Evolutionary conservation across 1,140 invertebrate species (phyloP).

Genomic region (Acyrthosiphon pisum): DNA sequence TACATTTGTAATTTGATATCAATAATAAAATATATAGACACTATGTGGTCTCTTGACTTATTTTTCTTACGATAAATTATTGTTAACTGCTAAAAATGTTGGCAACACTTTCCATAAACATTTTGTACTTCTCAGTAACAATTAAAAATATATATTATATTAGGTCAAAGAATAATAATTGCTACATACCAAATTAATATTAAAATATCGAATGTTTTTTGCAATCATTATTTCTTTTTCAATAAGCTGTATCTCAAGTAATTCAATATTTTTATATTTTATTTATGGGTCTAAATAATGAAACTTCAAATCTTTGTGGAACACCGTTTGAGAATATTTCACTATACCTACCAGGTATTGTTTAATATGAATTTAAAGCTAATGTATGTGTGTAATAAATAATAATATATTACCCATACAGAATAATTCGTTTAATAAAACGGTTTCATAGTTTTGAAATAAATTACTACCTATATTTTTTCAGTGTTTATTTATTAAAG

Average conservation of each 20-base stretch:
- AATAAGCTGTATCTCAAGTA: background rate
- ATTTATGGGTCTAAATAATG: too few relatives aligned
- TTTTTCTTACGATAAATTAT: background rate
- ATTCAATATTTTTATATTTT: background rate
- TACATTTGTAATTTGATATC: background rate
- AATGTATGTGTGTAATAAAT: too few relatives aligned
- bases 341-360: too few relatives aligned
- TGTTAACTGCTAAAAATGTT: background rate
- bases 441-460: too few relatives aligned
- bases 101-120: background rate
- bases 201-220: background rate
- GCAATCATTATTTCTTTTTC: background rate
- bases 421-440: too few relatives aligned
- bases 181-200: background rate
- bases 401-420: too few relatives aligned
- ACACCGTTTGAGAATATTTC: too few relatives aligned
- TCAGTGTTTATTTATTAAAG: too few relatives aligned
- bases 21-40: too few relatives aligned
- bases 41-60: background rate
- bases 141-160: background rate
- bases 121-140: background rate
- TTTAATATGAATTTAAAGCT: too few relatives aligned
- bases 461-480: too few relatives aligned
- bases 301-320: too few relatives aligned
- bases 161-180: background rate